Evolutionary conservation across 2,888 invertebrate species (phyloP), one percentile per base, ranked within the genome.

Genomic region (Acrobasis suavella): DNA sequence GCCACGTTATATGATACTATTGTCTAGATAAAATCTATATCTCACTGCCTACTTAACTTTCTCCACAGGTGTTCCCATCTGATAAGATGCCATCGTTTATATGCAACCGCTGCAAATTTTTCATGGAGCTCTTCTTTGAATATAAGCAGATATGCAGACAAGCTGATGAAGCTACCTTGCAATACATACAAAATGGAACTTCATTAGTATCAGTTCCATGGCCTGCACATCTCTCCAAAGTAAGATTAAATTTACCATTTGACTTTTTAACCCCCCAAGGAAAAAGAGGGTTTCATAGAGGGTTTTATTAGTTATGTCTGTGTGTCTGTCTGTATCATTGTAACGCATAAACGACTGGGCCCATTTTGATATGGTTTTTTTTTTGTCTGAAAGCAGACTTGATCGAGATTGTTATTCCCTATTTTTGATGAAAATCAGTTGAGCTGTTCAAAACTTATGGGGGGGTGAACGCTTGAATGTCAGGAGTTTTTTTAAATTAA

Each of bases 51-150:
- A 32, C 32, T 1, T 14, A 46, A 14, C 7, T 46, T 14, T 46
- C 7, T 70, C 75, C 72, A 39, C 81, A 94, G 94, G 92, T 94
- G 12, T 94, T 93, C 72, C 91, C 93, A 65, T 94, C 93, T 52
- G 96, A 96, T 82, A 95, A 95, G 68, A 95, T 96, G 95, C 96
- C 96, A 1, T 91, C 94, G 60, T 94, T 92, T 75, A 95, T 96
- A 66, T 96, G 96, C 78, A 92, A 89, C 50, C 93, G 93, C 50
- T 96, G 96, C 74, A 94, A 94, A 32, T 89, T 93, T 74, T 94
- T 95, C 69, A 94, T 96, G 77, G 94, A 95, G 64, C 90, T 95
- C 65, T 94, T 94, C 58, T 96, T 96, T 85, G 94, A 94, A 62
- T 96, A 95, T 74, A 96, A 96, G 78, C 94, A 95, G 65, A 94